Conservation (phyloP, 2,113 vertebrate genomes). For the Caracal caracal region DNA sequence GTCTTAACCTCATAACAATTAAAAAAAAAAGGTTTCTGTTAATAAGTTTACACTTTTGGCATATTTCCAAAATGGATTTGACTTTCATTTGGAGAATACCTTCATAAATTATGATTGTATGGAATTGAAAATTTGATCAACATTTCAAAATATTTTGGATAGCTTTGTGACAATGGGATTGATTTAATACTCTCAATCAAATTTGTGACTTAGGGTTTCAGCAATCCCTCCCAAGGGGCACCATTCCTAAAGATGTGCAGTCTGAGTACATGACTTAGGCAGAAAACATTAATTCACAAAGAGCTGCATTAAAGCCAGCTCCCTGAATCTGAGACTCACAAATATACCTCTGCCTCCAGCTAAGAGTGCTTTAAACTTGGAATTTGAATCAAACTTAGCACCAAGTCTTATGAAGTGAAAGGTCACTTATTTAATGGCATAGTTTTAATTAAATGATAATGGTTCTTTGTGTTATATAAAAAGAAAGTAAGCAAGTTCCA, state of each 20-base stretch:
- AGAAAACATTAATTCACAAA: not conserved
- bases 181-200: not conserved
- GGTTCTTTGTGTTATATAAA: not conserved
- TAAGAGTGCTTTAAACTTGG: not conserved
- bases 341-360: not conserved
- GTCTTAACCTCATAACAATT: not conserved
- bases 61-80: not conserved
- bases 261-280: not conserved
- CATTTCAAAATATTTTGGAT: not conserved
- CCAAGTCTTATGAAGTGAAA: slow-evolving; percentile 11
- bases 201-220: not conserved
- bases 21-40: not conserved
- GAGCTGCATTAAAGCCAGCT: not conserved
- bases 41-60: not conserved
- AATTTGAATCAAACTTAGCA: slow-evolving; percentile 19
- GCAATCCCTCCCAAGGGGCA: not conserved
- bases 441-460: slow-evolving; percentile 61
- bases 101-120: slow-evolving; percentile 34
- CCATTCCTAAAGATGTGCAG: not conserved
- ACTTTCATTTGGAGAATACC: not conserved
- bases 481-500: slow-evolving; percentile 34
- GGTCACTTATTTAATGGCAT: slow-evolving; percentile 14
- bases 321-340: not conserved
- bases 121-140: not conserved
- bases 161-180: not conserved